Evolutionary conservation across 2,888 invertebrate species (phyloP).

Genomic region (Drosophila subsilvestris): DNA sequence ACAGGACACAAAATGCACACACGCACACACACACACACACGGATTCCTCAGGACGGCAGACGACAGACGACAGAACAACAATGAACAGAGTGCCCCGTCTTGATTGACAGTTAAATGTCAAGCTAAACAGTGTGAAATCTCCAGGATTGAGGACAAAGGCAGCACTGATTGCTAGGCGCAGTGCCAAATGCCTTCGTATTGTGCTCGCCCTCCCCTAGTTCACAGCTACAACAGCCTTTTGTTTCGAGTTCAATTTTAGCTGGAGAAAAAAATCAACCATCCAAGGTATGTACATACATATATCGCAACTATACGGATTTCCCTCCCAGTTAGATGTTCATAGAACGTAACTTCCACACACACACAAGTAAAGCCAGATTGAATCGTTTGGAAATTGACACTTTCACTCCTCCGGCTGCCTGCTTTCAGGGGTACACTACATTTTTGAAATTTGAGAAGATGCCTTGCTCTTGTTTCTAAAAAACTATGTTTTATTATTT

Average conservation of each 20-base stretch:
- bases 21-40: neutral
- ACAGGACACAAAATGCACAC: slow-evolving; percentile 15
- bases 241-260: slow-evolving; percentile 60
- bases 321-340: neutral
- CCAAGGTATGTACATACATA: slow-evolving; percentile 28
- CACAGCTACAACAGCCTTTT: slow-evolving; percentile 45
- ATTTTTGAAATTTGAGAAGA: slow-evolving; percentile 70
- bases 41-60: slow-evolving; percentile 26
- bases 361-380: slow-evolving; percentile 56
- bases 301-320: slow-evolving; percentile 3
- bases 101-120: slow-evolving; percentile 77
- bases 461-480: slow-evolving; percentile 27
- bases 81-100: slow-evolving; percentile 49
- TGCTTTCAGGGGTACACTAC: slow-evolving; percentile 30
- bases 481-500: slow-evolving; percentile 34
- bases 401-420: slow-evolving; percentile 45
- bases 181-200: slow-evolving; percentile 63
- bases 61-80: slow-evolving; percentile 47
- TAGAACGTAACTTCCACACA: slow-evolving; percentile 37
- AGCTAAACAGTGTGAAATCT: slow-evolving; percentile 76
- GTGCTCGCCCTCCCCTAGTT: slow-evolving; percentile 54
- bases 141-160: slow-evolving; percentile 62
- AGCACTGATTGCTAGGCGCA: slow-evolving; percentile 72
- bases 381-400: slow-evolving; percentile 71
- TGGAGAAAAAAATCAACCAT: slow-evolving; percentile 39